A percentile compares a stretch with the other conserved stretches of the same genome.
These are phyloP conservation scores for Motacilla tschutschensis DNA, from an alignment of 2,113 vertebrate genomes.

Conservation along the genomic window DNA sequence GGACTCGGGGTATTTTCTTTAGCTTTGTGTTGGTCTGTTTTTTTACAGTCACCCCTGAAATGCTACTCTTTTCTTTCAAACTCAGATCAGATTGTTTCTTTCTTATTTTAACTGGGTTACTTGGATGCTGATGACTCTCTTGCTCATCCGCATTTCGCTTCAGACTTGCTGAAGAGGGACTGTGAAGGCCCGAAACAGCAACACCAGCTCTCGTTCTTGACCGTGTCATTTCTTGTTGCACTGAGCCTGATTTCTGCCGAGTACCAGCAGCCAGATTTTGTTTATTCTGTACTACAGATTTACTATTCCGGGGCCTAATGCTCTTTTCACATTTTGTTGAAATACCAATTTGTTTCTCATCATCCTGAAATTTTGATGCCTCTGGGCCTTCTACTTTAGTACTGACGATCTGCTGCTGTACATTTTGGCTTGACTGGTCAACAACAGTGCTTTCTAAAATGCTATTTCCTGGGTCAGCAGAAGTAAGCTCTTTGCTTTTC, in stretches of 20 bases:
- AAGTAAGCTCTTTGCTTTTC: conserved; percentile 22
- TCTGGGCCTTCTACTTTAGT: conserved; percentile 36
- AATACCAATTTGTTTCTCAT: conserved; percentile 28
- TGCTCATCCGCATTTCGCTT: conserved; percentile 76
- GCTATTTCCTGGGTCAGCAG: conserved; percentile 49
- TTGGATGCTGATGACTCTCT: conserved; percentile 69
- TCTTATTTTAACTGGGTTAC: conserved; percentile 79
- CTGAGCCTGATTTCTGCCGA: conserved; percentile 30
- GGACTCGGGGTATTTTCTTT: conserved; percentile 61
- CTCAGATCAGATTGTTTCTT: conserved; percentile 74
- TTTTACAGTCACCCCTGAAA: conserved; percentile 58
- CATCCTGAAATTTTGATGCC: conserved; percentile 31
- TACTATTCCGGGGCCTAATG: conserved; percentile 47
- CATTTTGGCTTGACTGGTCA: conserved; percentile 38
- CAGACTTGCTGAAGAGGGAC: conserved; percentile 53
- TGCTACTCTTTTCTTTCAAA: conserved; percentile 55
- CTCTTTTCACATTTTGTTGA: conserved; percentile 65
- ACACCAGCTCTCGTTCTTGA: conserved; percentile 71
- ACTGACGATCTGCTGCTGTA: conserved; percentile 26
- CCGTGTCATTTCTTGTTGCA: conserved; percentile 36
- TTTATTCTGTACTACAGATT: conserved; percentile 50
- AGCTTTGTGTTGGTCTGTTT: conserved; percentile 51
- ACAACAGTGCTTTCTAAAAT: conserved; percentile 46
- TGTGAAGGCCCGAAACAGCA: conserved; percentile 56
- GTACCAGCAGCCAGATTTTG: conserved; percentile 43